Percentiles rank a stretch among this genome's conserved stretches.
These are phyloP conservation scores for Dasyprocta punctata DNA, from an alignment of 2,113 vertebrate genomes.

Conservation along the genomic window DNA sequence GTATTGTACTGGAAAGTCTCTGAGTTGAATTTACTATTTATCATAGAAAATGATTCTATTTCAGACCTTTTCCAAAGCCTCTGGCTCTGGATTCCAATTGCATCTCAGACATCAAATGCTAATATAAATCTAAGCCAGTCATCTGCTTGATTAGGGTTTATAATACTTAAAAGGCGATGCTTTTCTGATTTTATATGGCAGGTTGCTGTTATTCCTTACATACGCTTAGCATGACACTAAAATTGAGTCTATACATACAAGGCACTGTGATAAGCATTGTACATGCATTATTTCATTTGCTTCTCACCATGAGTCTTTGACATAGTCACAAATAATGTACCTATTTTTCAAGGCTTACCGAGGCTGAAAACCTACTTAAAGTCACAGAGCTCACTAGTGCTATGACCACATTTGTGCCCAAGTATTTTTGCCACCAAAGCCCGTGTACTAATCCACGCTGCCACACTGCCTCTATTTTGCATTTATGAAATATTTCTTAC, in stretches of 20 bases:
- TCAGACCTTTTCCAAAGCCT: neutral
- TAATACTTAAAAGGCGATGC: neutral
- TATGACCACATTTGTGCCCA: neutral
- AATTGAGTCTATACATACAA: neutral
- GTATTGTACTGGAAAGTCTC: neutral
- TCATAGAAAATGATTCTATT: neutral
- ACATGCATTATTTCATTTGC: neutral
- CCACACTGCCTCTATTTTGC: neutral
- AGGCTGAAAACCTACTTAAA: neutral
- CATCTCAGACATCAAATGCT: constrained; percentile 2
- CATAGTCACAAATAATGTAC: neutral
- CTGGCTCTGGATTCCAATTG: neutral
- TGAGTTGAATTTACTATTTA: neutral
- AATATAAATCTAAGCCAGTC: neutral
- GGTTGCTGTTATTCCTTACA: neutral
- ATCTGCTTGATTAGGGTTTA: neutral
- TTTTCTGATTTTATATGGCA: neutral
- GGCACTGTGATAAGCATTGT: neutral
- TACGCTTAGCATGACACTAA: constrained; percentile 31
- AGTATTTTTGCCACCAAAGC: neutral
- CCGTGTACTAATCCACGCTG: neutral
- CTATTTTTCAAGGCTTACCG: neutral
- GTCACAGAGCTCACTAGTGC: neutral
- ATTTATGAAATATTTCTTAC: neutral
- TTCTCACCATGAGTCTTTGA: neutral